phyloP scores from a whole-genome alignment of 2,888 invertebrate species.

The Macrophya annulata region DNA sequence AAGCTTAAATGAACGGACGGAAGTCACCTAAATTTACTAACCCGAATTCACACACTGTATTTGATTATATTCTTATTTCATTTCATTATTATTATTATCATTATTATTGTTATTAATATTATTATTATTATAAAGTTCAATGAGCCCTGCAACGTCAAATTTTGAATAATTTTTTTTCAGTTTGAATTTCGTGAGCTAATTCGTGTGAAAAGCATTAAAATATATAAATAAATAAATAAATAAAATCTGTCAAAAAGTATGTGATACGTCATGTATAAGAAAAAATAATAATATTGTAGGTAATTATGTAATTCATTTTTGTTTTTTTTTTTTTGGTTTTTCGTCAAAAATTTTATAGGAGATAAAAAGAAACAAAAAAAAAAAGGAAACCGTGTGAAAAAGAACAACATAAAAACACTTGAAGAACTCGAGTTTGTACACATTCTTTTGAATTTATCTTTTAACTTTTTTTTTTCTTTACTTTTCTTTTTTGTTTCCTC shows the following conservation, averaged over 20 bases:
- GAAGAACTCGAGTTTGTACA: conserved; percentile 1
- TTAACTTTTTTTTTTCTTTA: not conserved
- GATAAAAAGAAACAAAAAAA: not conserved
- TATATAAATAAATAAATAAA: not conserved
- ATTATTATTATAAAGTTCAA: too few species aligned
- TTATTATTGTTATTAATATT: too few species aligned
- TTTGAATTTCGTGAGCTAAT: not conserved
- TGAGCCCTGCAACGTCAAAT: too few species aligned
- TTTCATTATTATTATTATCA: conserved; percentile 1
- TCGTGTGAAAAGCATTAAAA: too few species aligned
- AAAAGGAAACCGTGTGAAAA: not conserved
- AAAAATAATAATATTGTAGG: too few species aligned
- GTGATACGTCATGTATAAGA: too few species aligned
- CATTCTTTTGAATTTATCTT: not conserved
- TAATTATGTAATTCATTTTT: too few species aligned
- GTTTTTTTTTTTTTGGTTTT: not conserved
- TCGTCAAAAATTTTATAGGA: too few species aligned
- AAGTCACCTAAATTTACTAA: not conserved
- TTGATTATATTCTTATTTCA: not conserved
- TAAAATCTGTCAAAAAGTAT: not conserved
- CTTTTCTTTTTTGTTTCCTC: not conserved
- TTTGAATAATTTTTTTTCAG: not conserved
- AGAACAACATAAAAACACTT: not conserved
- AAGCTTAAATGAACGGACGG: not conserved
- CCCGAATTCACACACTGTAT: not conserved